Conservation (phyloP, 2,888 invertebrate species). For the Acronicta aceris region DNA sequence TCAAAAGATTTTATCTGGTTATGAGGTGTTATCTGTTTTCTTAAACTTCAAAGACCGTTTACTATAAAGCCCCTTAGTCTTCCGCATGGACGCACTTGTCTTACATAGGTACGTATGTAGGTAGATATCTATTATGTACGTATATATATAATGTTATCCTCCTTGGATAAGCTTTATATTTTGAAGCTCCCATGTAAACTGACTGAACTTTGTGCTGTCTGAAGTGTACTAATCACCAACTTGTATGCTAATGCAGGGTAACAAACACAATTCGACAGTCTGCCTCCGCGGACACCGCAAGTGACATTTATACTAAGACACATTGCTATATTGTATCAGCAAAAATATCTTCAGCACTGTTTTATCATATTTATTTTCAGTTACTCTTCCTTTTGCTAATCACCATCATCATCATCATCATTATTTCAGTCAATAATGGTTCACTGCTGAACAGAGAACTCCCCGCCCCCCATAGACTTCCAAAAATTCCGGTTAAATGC, state of each 20-base stretch:
- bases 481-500: too few species aligned
- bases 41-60: slow-evolving; percentile 44
- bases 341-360: too few species aligned
- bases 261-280: slow-evolving; percentile 25
- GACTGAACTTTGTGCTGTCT: slow-evolving; percentile 17
- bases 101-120: slow-evolving; percentile 25
- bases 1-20: neutral
- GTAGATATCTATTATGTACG: neutral
- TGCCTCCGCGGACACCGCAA: slow-evolving; percentile 18
- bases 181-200: slow-evolving; percentile 18
- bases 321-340: too few species aligned
- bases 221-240: slow-evolving; percentile 26
- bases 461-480: too few species aligned
- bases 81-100: slow-evolving; percentile 26
- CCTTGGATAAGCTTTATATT: slow-evolving; percentile 27
- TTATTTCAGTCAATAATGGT: too few species aligned
- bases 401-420: too few species aligned
- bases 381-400: too few species aligned
- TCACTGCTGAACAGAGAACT: too few species aligned
- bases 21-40: slow-evolving; percentile 13
- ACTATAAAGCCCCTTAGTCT: slow-evolving; percentile 26
- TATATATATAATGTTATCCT: slow-evolving; percentile 16
- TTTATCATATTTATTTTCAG: too few species aligned
- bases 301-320: too few species aligned
- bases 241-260: slow-evolving; percentile 37